A percentile compares a stretch with the other conserved stretches of the same genome.
Conservation (phyloP, 2,888 invertebrate species). For the Drosophila infuscata region DNA sequence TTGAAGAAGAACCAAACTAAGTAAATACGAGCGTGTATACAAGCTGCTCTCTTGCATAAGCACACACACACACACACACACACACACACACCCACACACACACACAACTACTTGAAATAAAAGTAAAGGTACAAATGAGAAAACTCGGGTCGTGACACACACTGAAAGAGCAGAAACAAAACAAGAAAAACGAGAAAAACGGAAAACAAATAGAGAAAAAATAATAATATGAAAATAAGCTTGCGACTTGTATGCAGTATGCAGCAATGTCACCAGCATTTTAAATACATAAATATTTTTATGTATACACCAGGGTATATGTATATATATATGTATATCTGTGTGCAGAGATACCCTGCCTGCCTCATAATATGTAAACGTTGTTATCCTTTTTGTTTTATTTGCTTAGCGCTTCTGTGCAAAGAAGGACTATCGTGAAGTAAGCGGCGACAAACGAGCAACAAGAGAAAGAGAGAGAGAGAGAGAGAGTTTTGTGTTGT, state of each 20-base stretch:
- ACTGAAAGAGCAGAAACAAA: conserved; percentile 22
- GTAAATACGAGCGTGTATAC: conserved; percentile 33
- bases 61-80: background rate
- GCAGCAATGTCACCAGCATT: conserved; percentile 59
- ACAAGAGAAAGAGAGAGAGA: conserved; percentile 4
- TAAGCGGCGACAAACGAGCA: conserved; percentile 47
- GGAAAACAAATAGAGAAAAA: conserved; percentile 46
- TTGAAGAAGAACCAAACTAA: conserved; percentile 31
- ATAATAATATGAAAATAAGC: conserved; percentile 29
- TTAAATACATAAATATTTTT: conserved; percentile 27
- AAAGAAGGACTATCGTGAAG: conserved; percentile 74
- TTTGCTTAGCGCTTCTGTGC: conserved; percentile 81
- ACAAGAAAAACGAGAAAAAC: conserved; percentile 32
- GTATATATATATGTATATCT: conserved; percentile 4
- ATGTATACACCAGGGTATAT: conserved; percentile 20
- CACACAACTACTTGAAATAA: conserved; percentile 18
- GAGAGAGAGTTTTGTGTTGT: conserved; percentile 11
- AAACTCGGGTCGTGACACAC: conserved; percentile 33
- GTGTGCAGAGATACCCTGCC: conserved; percentile 44
- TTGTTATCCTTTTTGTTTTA: conserved; percentile 80
- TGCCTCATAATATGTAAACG: conserved; percentile 72
- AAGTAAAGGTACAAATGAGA: conserved; percentile 36
- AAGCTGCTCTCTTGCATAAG: conserved; percentile 11
- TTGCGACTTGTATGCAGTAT: conserved; percentile 43
- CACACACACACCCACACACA: too few species aligned